Evolutionary conservation across 2,113 vertebrate genomes (phyloP).

Genomic region (Oncorhynchus mykiss): DNA sequence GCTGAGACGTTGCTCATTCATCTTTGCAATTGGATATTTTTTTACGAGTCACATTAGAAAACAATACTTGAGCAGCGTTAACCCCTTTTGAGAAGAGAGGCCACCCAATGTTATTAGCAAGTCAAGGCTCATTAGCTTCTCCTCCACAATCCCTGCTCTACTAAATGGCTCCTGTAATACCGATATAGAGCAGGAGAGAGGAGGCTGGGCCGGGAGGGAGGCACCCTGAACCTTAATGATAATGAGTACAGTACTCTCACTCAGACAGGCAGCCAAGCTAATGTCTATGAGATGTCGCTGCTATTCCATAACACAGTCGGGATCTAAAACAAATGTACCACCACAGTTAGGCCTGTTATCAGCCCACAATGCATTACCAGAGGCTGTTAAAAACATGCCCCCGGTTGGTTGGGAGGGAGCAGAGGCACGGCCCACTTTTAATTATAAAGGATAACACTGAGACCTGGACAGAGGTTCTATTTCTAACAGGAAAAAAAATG

Average conservation of each 20-base stretch:
- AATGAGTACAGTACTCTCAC: too few relatives aligned
- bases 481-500: not conserved
- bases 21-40: constrained; percentile 5
- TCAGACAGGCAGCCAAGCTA: too few relatives aligned
- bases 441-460: too few relatives aligned
- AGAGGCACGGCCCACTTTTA: too few relatives aligned
- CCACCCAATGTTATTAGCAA: constrained; percentile 6
- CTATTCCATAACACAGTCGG: too few relatives aligned
- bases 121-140: constrained; percentile 3
- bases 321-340: too few relatives aligned
- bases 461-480: too few relatives aligned
- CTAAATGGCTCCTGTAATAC: not conserved
- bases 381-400: too few relatives aligned
- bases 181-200: not conserved
- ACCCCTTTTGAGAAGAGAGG: not conserved
- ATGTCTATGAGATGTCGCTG: too few relatives aligned
- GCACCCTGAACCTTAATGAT: not conserved
- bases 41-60: not conserved
- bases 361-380: too few relatives aligned
- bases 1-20: not conserved
- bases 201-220: not conserved
- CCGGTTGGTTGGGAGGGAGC: too few relatives aligned
- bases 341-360: too few relatives aligned
- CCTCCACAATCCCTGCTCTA: not conserved
- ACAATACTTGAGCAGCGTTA: not conserved